Evolutionary conservation across 1,140 invertebrate species (phyloP), one percentile per base, ranked within the genome.

Genomic region (Tetramorium parvispinum): DNA sequence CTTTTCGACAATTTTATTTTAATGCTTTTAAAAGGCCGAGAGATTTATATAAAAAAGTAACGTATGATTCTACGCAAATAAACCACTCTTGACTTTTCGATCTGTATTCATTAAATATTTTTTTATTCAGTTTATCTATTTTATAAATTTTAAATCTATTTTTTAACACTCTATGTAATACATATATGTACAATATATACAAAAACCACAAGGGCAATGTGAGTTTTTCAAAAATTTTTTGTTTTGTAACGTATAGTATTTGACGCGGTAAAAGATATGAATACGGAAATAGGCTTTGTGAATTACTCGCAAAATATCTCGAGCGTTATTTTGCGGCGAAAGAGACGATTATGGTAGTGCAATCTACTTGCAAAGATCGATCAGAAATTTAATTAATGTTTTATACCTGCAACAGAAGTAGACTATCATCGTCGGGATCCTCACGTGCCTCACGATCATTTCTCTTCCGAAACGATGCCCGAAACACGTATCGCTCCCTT

Each of bases 331-430:
- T 57, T 7, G 11, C 11, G 3, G 7, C 21, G 21, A 18, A 43
- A 13, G 7, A n/a, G 11, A 40, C 24, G 51, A 46, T 13, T 10
- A 43, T 18, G 24, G 2, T 13, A 21, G 55, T 6, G 21, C 66
- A 81, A 70, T 46, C 13, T 37, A n/a, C 24, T 82, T 1, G 11
- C 37, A 46, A n/a, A 18, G 21, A 46, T 59, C 24, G 49, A 59
- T 71, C 79, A 32, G 40, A 57, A 57, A 49, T 59, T 71, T 82
- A 82, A 82, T 59, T 82, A 82, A 73, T 73, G 53, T 59, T 18
- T 46, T 73, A 71, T 71, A 68, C 21, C 16, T 27, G 53, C 18
- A 18, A n/a, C 13, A 21, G 51, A 27, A 46, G 51, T 18, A 21
- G 27, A 57, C 6, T 32, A 49, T 73, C 79, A 46, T 73, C 24